Base-by-base conservation (phyloP, 1,140 invertebrate genomes). In the Ylistrum balloti region DNA sequence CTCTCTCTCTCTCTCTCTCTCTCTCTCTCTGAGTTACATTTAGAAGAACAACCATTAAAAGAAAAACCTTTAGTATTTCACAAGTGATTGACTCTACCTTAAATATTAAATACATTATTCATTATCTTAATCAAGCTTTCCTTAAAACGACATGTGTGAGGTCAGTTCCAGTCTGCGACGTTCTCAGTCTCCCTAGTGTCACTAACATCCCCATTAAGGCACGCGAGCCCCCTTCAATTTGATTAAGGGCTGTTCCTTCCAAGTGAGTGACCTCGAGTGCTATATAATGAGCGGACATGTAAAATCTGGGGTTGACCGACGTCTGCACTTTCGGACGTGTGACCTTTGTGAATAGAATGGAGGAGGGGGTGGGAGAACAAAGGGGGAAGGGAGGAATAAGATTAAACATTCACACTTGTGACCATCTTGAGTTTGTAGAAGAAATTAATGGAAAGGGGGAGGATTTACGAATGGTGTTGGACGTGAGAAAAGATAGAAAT, bases 301-400 rank as follows among this genome's bases (percentile, higher is more conserved):
- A 5, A 28, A 74, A 74, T 28, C 28, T 28, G 56, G 28, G 22
- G 56, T 7, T 74, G 56, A 74, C 56, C 56, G 56, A 7, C 56
- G 56, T 22, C n/a, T 74, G 56, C 56, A 74, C 56, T 74, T 74
- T 74, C 56, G 56, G 56, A 74, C 56, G 56, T 28, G 56, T 74
- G 56, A 74, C 56, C 56, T 13, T 74, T 17, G 0, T 74, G 56
- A 74, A 74, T 74, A 28, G n/a, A 5, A 28, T 38, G 13, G 13
- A 74, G 17, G 17, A 45, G 17, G 17, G 0, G 1, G 17, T 9
- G 41, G 17, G 17, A 17, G 41, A 17, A 45, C 41, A 45, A 1
- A 17, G n/a, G 41, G 41, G 20, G 17, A 15, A 17, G 20, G 41
- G 41, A 45, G 41, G 41, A 13, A 17, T 45, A 45, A 0, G 41